phyloP scores from a whole-genome alignment of 2,797 vertebrate genomes.

The Sandelia bainsii region DNA sequence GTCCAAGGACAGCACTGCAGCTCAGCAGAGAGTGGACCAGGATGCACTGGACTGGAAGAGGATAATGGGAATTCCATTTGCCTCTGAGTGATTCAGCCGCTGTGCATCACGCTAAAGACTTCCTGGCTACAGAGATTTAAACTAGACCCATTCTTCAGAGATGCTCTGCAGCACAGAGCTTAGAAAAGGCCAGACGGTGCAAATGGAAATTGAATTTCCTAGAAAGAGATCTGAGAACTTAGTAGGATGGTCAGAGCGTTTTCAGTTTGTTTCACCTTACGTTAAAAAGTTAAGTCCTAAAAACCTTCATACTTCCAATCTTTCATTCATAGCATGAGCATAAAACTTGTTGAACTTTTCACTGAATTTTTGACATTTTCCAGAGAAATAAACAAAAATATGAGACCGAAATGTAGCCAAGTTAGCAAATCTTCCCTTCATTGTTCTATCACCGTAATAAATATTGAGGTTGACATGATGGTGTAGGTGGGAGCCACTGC shows the following conservation, averaged over 20 bases:
- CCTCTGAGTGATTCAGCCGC: conserved; percentile 48
- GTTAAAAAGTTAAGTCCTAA: too few relatives aligned
- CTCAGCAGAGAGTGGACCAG: background rate
- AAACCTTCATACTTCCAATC: too few relatives aligned
- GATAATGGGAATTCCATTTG: conserved; percentile 66
- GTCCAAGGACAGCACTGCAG: background rate
- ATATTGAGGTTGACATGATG: conserved; percentile 24
- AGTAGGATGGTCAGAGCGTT: background rate
- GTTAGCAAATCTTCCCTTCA: background rate
- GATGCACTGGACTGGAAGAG: conserved; percentile 23
- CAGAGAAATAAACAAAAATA: background rate
- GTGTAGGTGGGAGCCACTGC: conserved; percentile 30
- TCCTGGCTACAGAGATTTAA: conserved; percentile 45
- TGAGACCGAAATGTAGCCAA: background rate
- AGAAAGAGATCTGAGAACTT: conserved; percentile 4
- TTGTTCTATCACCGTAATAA: conserved; percentile 30
- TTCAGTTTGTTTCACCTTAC: background rate
- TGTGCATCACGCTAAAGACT: conserved; percentile 40
- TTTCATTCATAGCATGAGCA: too few relatives aligned
- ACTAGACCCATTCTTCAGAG: conserved; percentile 35
- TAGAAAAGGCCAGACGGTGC: conserved; percentile 1
- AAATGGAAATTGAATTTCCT: conserved; percentile 28
- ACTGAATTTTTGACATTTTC: background rate
- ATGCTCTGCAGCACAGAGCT: conserved; percentile 11
- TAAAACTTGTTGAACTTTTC: too few relatives aligned